Percentiles rank a stretch among this genome's conserved stretches.
Evolutionary conservation across 2,888 invertebrate species (phyloP).

Genomic region (Eilema sororculum): DNA sequence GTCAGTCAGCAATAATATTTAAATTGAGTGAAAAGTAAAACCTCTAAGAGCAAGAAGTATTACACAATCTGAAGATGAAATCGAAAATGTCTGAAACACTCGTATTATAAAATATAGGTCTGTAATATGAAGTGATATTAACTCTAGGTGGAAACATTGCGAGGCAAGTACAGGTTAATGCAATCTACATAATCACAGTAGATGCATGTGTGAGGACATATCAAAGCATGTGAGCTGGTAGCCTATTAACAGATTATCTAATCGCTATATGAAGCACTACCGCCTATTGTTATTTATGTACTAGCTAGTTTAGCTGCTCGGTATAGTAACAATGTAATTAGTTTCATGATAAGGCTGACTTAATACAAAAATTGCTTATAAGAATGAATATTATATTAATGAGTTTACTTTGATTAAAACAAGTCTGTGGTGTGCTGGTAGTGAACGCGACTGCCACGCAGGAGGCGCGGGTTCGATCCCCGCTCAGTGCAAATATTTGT

Average conservation of each 20-base stretch:
- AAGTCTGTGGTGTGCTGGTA: too few species aligned
- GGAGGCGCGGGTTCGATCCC: too few species aligned
- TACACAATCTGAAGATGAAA: too few species aligned
- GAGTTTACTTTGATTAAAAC: background rate
- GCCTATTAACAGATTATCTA: conserved; percentile 63
- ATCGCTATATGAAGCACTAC: conserved; percentile 43
- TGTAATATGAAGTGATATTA: too few species aligned
- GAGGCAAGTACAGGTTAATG: background rate
- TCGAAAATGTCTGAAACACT: too few species aligned
- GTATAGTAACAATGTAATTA: background rate
- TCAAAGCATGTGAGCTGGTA: conserved; percentile 51
- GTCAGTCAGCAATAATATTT: too few species aligned
- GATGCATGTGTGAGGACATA: conserved; percentile 24
- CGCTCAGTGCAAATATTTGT: too few species aligned
- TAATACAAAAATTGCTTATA: background rate
- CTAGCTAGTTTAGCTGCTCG: conserved; percentile 12
- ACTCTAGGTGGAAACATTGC: too few species aligned
- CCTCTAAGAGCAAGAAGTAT: too few species aligned
- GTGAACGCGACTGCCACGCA: too few species aligned
- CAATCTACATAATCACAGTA: background rate
- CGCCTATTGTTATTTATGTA: conserved; percentile 26
- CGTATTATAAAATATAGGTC: too few species aligned
- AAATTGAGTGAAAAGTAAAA: too few species aligned
- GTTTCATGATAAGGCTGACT: background rate
- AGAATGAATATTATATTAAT: background rate